Base-by-base conservation (phyloP, 2,797 vertebrate species). In the Gephyroberyx darwinii region DNA sequence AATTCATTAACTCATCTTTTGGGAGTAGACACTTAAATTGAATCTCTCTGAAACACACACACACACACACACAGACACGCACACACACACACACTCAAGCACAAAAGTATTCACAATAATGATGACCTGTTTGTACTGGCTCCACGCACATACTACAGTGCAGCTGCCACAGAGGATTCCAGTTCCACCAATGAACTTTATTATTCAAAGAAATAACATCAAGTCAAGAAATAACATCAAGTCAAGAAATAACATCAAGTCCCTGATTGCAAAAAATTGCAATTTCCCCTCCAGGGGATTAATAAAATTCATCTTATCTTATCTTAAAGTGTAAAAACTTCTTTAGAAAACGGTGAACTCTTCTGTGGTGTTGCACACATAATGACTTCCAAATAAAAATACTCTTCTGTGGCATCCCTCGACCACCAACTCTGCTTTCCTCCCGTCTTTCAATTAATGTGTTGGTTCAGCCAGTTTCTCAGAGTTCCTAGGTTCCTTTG, bases 401-500 rank as follows among this genome's bases (percentile, higher is more conserved):
- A 26, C 9, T 56, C 22, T 3, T 54, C 7, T 30, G 26, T 43
- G 39, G 3, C 39, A 41, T 41, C 39, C 39, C 39, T 41, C 26
- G 50, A 16, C 39, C 20, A 65, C 20, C 12, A 51, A 7, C 14
- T 53, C 8, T 64, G 13, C 43, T 22, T 41, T 41, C 39, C 31
- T 10, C 35, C 16, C 39, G 51, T 54, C 22, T 14, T 69, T 85
- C 17, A 90, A 41, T 80, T 30, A 10, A 71, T 74, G 55, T 84
- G 83, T 47, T 88, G 66, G 19, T 84, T 82, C 41, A 94, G 66
- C 93, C 91, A 92, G 5, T 70, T 87, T 69, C 88, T 94, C 71
- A 95, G 75, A 43, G 81, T 68, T 62, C 87, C 86, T 22, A 94
- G 75, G 84, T 94, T 94, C 71, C 90, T 94, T 64, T 92, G 86